Evolutionary conservation across 2,888 invertebrate genomes (phyloP).

Genomic region (Hypomecis atomaria): DNA sequence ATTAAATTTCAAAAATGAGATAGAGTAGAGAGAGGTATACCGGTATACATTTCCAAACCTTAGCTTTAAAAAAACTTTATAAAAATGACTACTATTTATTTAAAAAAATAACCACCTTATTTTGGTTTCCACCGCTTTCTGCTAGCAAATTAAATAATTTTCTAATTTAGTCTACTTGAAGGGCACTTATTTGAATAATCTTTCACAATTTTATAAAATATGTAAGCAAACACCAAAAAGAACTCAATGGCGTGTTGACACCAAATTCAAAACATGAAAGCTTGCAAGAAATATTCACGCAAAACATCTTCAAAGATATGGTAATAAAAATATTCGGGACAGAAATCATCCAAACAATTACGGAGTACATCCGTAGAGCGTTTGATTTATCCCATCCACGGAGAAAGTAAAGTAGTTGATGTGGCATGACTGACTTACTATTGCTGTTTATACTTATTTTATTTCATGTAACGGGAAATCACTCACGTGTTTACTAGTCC

Average conservation of each 20-base stretch:
- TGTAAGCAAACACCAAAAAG: background rate
- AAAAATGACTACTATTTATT: no score
- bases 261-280: background rate
- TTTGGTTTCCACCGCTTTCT: no score
- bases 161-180: no score
- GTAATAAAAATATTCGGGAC: constrained; percentile 9
- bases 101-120: no score
- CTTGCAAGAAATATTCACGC: background rate
- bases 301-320: constrained; percentile 11
- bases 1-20: no score
- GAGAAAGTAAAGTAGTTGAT: background rate
- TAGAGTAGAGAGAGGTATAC: no score
- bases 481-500: no score
- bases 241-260: background rate
- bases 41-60: no score
- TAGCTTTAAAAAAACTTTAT: no score
- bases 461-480: no score
- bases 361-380: constrained; percentile 5
- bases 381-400: constrained; percentile 29
- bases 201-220: background rate
- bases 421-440: background rate
- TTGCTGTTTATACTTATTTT: background rate
- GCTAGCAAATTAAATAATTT: no score
- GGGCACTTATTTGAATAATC: no score
- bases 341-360: constrained; percentile 20